Evolutionary conservation across 2,888 invertebrate species (phyloP).

Genomic region (Cacoxenus indagator): DNA sequence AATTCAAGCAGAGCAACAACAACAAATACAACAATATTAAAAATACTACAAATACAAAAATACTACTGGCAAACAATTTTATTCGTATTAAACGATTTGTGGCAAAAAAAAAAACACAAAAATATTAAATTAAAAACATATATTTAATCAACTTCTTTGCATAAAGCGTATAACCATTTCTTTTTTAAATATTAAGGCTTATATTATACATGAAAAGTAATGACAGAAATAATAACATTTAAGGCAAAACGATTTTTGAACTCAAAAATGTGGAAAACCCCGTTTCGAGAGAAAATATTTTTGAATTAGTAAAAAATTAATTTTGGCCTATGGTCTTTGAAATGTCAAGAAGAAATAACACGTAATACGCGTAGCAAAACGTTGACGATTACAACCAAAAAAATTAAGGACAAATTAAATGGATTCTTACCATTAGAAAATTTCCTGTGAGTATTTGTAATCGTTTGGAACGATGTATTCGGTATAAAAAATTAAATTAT

Average conservation of each 20-base stretch:
- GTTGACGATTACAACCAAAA: slow-evolving; percentile 11
- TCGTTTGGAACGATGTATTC: slow-evolving; percentile 29
- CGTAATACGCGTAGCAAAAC: slow-evolving; percentile 15
- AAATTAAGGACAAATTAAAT: slow-evolving; percentile 34
- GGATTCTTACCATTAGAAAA: no score
- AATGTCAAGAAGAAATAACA: slow-evolving; percentile 15
- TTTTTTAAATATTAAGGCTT: slow-evolving; percentile 44
- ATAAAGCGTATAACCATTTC: slow-evolving; percentile 26
- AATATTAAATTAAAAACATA: slow-evolving; percentile 30
- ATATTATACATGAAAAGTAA: slow-evolving; percentile 33
- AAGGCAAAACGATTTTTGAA: slow-evolving; percentile 24
- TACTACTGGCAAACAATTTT: slow-evolving; percentile 29
- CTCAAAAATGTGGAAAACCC: background rate
- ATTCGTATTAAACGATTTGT: slow-evolving; percentile 41
- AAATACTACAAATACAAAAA: slow-evolving; percentile 20
- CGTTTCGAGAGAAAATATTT: background rate
- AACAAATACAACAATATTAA: slow-evolving; percentile 32
- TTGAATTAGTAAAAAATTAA: background rate
- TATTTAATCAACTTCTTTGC: slow-evolving; percentile 27
- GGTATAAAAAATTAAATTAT: slow-evolving; percentile 30
- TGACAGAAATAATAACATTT: slow-evolving; percentile 16
- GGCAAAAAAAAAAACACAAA: slow-evolving; percentile 45
- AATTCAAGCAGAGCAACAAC: slow-evolving; percentile 34
- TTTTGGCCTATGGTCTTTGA: background rate
- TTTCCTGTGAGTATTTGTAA: slow-evolving; percentile 10